Conservation (phyloP, 2,888 invertebrate species). For the Lochmaea capreae region DNA sequence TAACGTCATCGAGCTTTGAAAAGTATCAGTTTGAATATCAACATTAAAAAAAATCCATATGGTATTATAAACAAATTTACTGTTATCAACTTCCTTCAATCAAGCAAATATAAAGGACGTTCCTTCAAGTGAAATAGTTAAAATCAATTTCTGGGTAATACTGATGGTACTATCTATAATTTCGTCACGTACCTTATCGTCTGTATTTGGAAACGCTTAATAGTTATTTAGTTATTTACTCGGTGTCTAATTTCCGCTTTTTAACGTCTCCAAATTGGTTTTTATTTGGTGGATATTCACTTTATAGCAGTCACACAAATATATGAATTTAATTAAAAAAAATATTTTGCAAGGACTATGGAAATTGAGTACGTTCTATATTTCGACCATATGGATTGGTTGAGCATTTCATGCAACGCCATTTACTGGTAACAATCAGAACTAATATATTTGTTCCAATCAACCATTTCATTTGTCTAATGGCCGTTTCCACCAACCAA, state of each 20-base stretch:
- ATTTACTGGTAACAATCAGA: no score
- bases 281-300: not conserved
- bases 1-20: no score
- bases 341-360: not conserved
- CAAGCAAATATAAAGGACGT: not conserved
- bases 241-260: constrained; percentile 47
- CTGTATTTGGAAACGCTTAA: constrained; percentile 45
- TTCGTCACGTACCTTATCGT: constrained; percentile 35
- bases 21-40: no score
- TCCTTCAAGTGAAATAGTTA: constrained; percentile 5
- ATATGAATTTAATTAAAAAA: not conserved
- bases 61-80: not conserved
- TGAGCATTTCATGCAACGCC: no score
- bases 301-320: not conserved
- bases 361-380: not conserved
- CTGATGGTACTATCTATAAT: constrained; percentile 25
- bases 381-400: no score
- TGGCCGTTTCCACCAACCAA: no score
- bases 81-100: not conserved
- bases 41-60: no score
- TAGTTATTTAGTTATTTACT: constrained; percentile 48
- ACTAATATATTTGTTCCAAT: no score
- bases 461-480: no score
- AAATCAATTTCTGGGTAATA: constrained; percentile 1
- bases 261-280: not conserved